Base-by-base conservation (phyloP, 35 echinoderm and acorn worm genomes). In the Acanthaster planci region DNA sequence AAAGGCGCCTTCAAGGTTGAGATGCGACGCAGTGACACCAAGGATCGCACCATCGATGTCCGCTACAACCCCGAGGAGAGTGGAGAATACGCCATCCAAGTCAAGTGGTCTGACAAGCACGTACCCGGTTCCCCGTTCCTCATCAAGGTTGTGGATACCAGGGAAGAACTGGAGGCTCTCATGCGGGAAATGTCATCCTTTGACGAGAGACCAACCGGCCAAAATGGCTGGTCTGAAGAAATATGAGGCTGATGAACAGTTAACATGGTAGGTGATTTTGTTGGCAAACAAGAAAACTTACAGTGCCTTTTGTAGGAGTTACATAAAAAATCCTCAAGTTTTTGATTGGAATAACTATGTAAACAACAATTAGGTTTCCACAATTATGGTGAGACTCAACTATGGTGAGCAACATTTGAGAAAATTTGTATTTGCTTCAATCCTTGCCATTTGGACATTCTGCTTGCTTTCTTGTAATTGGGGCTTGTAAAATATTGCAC, bases 1-100 rank as follows among this genome's bases (percentile, higher is more conserved):
- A 21, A 82, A 99, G 96, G 96, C 37, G 92, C 96, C 3, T 97
- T 99, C 78, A 93, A 93, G 27, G 96, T 99, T n/a, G 58, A 91
- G 53, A 91, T 99, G 92, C 85, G 67, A 27, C 67, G 96, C 15
- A 91, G 82, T 68, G 89, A 90, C 55, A 87, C 82, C 19, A 93
- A 91, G 38, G 96, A 94, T 39, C 91, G 92, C 8, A 94, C 92
- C 7, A 99, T 99, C 39, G 88, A 93, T 27, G 89, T 97, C 19
- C 88, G 87, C 22, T 97, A 97, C 85, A 93, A 91, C 51, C 96
- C 92, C 8, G 7, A 55, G 14, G 92, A 99, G 81, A 40, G 76
- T 37, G 96, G 96, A 0, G 96, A 99, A 22, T 99, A 94, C 60
- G 91, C 86, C 47, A 85, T 99, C 35, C 88, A 93, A 17, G 96